A percentile compares a stretch with the other conserved stretches of the same genome.
Conservation (phyloP, 1,140 invertebrate genomes). For the Penaeus japonicus region DNA sequence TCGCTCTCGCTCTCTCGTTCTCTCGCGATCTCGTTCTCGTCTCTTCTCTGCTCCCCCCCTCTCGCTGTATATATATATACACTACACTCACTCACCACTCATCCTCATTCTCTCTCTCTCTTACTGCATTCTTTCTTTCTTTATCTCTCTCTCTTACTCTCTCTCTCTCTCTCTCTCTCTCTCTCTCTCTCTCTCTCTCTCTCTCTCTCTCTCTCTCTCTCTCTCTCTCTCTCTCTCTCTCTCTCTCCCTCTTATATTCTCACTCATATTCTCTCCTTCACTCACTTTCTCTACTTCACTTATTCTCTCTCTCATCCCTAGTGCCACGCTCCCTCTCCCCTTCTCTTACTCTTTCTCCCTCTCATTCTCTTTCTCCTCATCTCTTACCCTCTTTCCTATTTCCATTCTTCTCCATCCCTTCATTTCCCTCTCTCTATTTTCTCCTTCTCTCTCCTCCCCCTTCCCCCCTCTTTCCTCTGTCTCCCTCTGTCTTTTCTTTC, state of each 20-base stretch:
- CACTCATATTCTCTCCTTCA: background rate
- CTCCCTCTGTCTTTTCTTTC: too few relatives aligned
- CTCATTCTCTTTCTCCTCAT: too few relatives aligned
- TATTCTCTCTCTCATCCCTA: background rate
- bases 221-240: background rate
- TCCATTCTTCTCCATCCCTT: too few relatives aligned
- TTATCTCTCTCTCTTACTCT: background rate
- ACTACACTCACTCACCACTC: background rate
- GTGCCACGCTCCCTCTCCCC: background rate
- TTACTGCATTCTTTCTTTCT: background rate
- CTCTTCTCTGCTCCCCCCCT: too few relatives aligned
- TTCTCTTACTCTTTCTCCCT: background rate
- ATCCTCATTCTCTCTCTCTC: too few relatives aligned
- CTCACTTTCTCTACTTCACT: conserved; percentile 6
- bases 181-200: background rate
- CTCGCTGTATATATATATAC: background rate
- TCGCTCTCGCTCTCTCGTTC: too few relatives aligned
- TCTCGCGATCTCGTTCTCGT: too few relatives aligned
- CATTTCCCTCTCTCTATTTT: too few relatives aligned
- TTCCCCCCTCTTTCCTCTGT: too few relatives aligned
- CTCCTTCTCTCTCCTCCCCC: too few relatives aligned
- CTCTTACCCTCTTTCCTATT: too few relatives aligned
- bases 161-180: background rate
- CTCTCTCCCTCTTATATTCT: background rate
- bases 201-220: background rate